A percentile compares a stretch with the other conserved stretches of the same genome.
phyloP scores from a whole-genome alignment of 2,113 vertebrate species.

The Scomber colias region DNA sequence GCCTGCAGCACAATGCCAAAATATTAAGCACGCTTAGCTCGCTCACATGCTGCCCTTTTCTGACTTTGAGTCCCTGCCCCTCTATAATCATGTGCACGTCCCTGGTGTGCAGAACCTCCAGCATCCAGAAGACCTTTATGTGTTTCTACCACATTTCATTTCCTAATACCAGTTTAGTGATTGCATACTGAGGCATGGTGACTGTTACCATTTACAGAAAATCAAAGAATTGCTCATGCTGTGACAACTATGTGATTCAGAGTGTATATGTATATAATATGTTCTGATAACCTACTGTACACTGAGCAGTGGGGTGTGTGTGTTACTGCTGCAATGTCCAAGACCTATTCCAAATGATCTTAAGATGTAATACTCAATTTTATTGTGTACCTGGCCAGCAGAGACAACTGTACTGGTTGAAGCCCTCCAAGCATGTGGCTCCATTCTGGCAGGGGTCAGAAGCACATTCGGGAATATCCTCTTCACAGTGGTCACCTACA shows the following conservation, averaged over 20 bases:
- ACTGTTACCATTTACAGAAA: background rate
- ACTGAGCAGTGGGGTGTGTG: background rate
- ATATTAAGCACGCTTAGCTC: no score
- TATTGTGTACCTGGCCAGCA: slow-evolving; percentile 91
- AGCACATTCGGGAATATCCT: slow-evolving; percentile 92
- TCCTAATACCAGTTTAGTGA: background rate
- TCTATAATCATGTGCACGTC: no score
- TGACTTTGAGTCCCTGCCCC: no score
- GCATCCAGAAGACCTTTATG: background rate
- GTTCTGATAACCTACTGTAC: background rate
- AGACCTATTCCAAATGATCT: background rate
- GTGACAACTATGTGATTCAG: background rate
- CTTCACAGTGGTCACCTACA: slow-evolving; percentile 87
- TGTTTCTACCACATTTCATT: background rate
- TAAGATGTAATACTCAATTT: background rate
- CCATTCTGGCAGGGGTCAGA: slow-evolving; percentile 91
- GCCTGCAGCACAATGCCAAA: no score
- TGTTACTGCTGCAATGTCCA: background rate
- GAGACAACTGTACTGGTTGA: slow-evolving; percentile 88
- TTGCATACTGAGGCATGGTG: background rate
- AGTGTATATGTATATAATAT: background rate
- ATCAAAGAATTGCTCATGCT: background rate
- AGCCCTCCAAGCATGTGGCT: slow-evolving; percentile 88
- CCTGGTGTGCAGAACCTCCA: slow-evolving; percentile 18
- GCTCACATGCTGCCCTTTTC: no score